Percentiles rank a stretch among this genome's conserved stretches.
Conservation (phyloP, 1,140 invertebrate species). For the Penaeus vannamei region DNA sequence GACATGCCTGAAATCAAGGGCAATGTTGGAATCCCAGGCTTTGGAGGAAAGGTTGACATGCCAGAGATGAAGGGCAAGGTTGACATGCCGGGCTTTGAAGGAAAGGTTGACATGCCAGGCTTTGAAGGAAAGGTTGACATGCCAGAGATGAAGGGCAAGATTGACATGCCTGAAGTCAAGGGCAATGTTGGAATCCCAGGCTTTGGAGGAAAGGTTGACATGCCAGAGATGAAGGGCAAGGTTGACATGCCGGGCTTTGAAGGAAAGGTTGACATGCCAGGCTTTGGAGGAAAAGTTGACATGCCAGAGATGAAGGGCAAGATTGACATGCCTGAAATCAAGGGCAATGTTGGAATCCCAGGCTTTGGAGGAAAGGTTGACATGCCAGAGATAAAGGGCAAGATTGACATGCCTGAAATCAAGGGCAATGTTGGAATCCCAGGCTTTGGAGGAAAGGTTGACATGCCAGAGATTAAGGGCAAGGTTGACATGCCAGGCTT, state of each 20-base stretch:
- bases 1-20: background rate
- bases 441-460: background rate
- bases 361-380: slow-evolving; percentile 13
- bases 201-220: too few relatives aligned
- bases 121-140: too few relatives aligned
- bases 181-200: too few relatives aligned
- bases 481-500: background rate
- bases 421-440: background rate
- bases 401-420: background rate
- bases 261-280: slow-evolving; percentile 7
- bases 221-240: too few relatives aligned
- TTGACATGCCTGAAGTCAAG: too few relatives aligned
- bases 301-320: background rate
- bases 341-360: slow-evolving; percentile 2
- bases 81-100: too few relatives aligned
- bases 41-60: background rate
- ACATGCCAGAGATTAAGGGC: slow-evolving; percentile 24
- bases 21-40: too few relatives aligned
- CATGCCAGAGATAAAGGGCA: background rate
- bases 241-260: slow-evolving; percentile 3
- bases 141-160: too few relatives aligned
- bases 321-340: background rate
- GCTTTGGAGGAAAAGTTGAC: background rate
- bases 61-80: too few relatives aligned
- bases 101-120: too few relatives aligned